Base-by-base conservation (phyloP, 2,888 invertebrate genomes). In the Mesoligia furuncula region DNA sequence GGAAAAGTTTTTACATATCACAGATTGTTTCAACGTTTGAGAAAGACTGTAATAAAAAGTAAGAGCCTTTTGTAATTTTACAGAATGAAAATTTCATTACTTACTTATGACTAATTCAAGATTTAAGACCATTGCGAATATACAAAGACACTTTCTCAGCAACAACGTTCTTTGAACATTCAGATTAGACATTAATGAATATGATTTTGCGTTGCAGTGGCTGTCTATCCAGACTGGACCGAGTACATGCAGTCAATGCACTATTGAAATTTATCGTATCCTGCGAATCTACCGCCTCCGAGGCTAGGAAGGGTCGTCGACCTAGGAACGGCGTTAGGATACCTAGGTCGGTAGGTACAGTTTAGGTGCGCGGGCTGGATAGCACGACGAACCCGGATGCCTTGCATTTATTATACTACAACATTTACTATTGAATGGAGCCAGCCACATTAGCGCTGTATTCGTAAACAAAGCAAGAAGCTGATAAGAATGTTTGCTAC, bases 181-280 rank as follows among this genome's bases (percentile, higher is more conserved):
- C 45, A 83, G 75, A 85, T 85, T 66, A 72, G 81, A 81, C 80
- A 77, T 86, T 86, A 81, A 86, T 75, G 73, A 81, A 66, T 81
- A 82, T 88, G 84, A 88, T 89, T 91, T 88, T 87, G 84, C 85
- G 85, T 86, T 84, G 84, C 85, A 85, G 86, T 90, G 90, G 89
- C 88, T 86, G 91, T 91, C 90, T 91, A 90, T 92, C 89, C 89
- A 84, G 89, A 85, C 89, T 87, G 85, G 89, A 84, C 89, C 88
- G 89, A 90, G 90, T 92, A 90, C 89, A 90, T 92, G 91, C 93
- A 96, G 94, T 95, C 95, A 95, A 95, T 95, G 95, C 93, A 94
- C 95, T 94, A 95, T 95, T 96, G 95, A 96, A 96, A 95, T 95
- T 96, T 96, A 96, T 95, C 93, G 95, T 95, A 95, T 95, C 96